Conservation (phyloP, 2,113 vertebrate species). For the Tupaia chinensis region DNA sequence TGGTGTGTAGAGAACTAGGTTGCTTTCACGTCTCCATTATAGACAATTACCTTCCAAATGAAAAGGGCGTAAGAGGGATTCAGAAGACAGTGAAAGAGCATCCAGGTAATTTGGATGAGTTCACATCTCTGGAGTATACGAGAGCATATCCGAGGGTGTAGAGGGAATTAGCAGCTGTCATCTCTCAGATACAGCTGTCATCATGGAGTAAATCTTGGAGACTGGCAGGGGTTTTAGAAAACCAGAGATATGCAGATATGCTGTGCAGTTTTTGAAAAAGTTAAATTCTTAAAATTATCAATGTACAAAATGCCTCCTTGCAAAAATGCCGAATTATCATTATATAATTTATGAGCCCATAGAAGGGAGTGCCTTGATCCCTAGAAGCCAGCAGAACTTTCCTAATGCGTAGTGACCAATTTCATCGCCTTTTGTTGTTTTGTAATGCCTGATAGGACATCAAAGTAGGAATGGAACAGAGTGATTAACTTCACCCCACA, state of each 20-base stretch:
- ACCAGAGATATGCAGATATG: neutral
- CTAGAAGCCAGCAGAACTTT: neutral
- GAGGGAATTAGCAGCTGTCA: neutral
- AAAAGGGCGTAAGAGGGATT: neutral
- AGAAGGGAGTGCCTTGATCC: neutral
- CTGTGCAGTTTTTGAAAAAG: neutral
- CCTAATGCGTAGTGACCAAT: neutral
- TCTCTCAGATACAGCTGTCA: neutral
- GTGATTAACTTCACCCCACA: neutral
- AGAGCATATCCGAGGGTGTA: neutral
- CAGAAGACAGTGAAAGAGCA: neutral
- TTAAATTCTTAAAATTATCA: neutral
- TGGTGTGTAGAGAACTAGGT: neutral
- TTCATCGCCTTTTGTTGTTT: neutral
- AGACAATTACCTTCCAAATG: slow-evolving; percentile 38
- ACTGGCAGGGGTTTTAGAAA: neutral
- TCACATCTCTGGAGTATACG: neutral
- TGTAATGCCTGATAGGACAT: neutral
- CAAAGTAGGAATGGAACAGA: neutral
- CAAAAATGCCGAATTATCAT: neutral
- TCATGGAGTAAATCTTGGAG: neutral
- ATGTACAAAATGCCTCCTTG: neutral
- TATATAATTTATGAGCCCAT: neutral
- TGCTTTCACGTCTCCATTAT: neutral
- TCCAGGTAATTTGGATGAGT: neutral